phyloP scores from a whole-genome alignment of 2,797 vertebrate genomes.

The Leptodactylus fallax region DNA sequence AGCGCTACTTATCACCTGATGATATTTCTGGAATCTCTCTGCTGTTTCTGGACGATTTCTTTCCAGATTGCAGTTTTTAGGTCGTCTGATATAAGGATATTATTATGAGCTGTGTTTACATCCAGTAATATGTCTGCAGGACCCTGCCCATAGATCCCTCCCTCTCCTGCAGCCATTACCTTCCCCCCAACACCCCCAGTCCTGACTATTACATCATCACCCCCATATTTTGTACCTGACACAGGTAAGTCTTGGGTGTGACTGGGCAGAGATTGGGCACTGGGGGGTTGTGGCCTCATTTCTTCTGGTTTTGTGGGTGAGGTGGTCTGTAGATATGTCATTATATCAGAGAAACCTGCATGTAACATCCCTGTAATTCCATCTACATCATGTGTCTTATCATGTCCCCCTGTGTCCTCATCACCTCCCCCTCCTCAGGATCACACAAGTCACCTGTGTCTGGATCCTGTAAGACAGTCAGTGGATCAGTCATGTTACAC shows the following conservation, averaged over 20 bases:
- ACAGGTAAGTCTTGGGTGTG: neutral
- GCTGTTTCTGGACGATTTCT: neutral
- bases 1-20: neutral
- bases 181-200: neutral
- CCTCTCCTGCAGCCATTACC: neutral
- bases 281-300: neutral
- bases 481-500: constrained; percentile 2
- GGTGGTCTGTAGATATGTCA: neutral
- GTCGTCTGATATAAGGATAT: neutral
- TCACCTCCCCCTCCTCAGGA: neutral
- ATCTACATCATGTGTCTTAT: neutral
- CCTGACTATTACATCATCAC: neutral
- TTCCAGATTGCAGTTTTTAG: neutral
- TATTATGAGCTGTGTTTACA: neutral
- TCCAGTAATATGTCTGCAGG: neutral
- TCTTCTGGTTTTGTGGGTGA: neutral
- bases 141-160: neutral
- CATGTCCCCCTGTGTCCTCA: neutral
- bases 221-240: neutral
- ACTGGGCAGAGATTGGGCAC: neutral
- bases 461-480: neutral
- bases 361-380: neutral
- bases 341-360: neutral
- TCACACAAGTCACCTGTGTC: neutral
- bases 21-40: neutral